Percentiles rank a stretch among this genome's conserved stretches.
These are phyloP conservation scores for Apocheima hispidaria DNA, from an alignment of 2,888 invertebrate genomes.

Conservation along the genomic window DNA sequence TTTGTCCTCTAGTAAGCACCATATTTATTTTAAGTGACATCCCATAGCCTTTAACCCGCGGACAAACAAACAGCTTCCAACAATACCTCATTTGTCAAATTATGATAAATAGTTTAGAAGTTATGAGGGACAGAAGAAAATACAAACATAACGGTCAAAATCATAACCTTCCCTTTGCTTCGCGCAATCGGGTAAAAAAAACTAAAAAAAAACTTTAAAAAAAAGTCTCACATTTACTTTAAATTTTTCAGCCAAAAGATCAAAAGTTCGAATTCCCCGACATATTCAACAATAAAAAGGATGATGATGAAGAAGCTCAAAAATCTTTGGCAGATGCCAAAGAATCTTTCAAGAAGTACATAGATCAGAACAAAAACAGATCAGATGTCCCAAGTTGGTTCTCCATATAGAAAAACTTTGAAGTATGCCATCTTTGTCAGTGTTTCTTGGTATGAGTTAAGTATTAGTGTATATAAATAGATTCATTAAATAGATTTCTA, in stretches of 20 bases:
- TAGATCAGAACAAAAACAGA: constrained; percentile 88
- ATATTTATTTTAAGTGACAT: too few species aligned
- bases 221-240: neutral
- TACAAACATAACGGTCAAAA: too few species aligned
- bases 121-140: too few species aligned
- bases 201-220: too few species aligned
- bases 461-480: constrained; percentile 19
- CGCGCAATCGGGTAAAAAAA: too few species aligned
- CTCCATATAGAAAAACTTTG: constrained; percentile 80
- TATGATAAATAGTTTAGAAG: too few species aligned
- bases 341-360: constrained; percentile 85
- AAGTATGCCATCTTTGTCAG: neutral
- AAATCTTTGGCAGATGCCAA: constrained; percentile 88
- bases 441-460: neutral
- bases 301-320: constrained; percentile 86
- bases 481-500: constrained; percentile 12
- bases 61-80: too few species aligned
- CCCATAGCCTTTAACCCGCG: too few species aligned
- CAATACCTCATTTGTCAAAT: too few species aligned
- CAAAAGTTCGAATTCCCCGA: constrained; percentile 92
- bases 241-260: constrained; percentile 87
- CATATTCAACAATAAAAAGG: constrained; percentile 85
- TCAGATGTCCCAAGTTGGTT: constrained; percentile 93
- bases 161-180: too few species aligned
- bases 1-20: too few species aligned